Conservation (phyloP, 2,113 vertebrate species). For the Pseudois nayaur region DNA sequence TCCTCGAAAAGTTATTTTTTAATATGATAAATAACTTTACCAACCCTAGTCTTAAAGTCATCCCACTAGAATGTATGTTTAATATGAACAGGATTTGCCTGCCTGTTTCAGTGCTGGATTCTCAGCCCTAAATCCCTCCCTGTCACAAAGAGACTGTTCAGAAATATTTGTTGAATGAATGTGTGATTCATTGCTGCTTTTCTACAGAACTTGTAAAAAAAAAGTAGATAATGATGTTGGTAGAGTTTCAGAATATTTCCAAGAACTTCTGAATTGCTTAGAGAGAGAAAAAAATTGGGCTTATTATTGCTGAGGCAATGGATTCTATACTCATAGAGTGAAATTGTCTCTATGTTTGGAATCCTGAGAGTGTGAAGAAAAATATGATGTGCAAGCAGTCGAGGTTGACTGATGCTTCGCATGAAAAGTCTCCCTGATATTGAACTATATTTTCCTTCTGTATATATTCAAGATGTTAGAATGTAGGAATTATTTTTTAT, state of each 20-base stretch:
- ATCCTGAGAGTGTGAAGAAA: conserved; percentile 58
- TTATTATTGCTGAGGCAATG: conserved; percentile 57
- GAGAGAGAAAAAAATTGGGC: conserved; percentile 42
- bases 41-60: not conserved
- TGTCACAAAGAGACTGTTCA: not conserved
- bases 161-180: conserved; percentile 34
- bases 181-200: conserved; percentile 25
- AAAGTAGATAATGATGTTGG: not conserved
- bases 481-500: not conserved
- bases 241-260: conserved; percentile 43
- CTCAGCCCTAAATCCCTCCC: not conserved
- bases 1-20: not conserved
- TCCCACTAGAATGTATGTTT: not conserved
- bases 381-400: conserved; percentile 65
- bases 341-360: conserved; percentile 63
- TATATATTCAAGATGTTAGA: conserved; percentile 5
- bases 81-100: not conserved
- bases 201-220: not conserved
- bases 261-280: conserved; percentile 50
- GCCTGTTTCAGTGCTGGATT: not conserved
- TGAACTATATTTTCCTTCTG: conserved; percentile 38
- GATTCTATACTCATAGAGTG: conserved; percentile 64
- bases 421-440: conserved; percentile 47
- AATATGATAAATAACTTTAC: not conserved
- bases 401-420: conserved; percentile 41